These are phyloP conservation scores for Tenualosa ilisha DNA, from an alignment of 2,797 vertebrate species.

Conservation along the genomic window DNA sequence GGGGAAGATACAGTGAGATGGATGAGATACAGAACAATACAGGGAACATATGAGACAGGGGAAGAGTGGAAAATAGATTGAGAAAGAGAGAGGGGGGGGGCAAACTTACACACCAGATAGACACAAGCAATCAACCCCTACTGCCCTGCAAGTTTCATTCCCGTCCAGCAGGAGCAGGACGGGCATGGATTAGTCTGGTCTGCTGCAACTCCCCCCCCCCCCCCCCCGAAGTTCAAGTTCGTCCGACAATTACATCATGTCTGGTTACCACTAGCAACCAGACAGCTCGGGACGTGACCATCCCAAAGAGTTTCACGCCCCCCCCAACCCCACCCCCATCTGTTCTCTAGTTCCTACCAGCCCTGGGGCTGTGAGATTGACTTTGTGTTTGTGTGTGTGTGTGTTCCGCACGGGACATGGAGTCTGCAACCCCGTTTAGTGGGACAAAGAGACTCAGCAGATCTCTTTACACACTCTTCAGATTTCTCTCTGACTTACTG, in stretches of 20 bases:
- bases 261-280: slow-evolving; percentile 83
- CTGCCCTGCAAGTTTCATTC: neutral
- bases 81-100: neutral
- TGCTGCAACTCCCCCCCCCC: slow-evolving; percentile 35
- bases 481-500: neutral
- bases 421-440: neutral
- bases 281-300: slow-evolving; percentile 71
- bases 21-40: neutral
- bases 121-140: slow-evolving; percentile 21
- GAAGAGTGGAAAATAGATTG: neutral
- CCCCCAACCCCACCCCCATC: neutral
- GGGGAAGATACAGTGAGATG: neutral
- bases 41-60: neutral
- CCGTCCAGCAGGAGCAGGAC: neutral
- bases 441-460: neutral
- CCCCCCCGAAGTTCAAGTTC: slow-evolving; percentile 73
- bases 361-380: neutral
- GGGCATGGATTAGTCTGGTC: slow-evolving; percentile 48
- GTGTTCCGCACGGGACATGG: neutral
- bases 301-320: slow-evolving; percentile 33
- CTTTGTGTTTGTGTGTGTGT: neutral
- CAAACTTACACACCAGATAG: slow-evolving; percentile 9
- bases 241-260: slow-evolving; percentile 79
- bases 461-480: neutral
- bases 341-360: neutral